Percentiles rank a stretch among this genome's conserved stretches.
Conservation (phyloP, 2,113 vertebrate genomes). For the Raphicerus campestris region DNA sequence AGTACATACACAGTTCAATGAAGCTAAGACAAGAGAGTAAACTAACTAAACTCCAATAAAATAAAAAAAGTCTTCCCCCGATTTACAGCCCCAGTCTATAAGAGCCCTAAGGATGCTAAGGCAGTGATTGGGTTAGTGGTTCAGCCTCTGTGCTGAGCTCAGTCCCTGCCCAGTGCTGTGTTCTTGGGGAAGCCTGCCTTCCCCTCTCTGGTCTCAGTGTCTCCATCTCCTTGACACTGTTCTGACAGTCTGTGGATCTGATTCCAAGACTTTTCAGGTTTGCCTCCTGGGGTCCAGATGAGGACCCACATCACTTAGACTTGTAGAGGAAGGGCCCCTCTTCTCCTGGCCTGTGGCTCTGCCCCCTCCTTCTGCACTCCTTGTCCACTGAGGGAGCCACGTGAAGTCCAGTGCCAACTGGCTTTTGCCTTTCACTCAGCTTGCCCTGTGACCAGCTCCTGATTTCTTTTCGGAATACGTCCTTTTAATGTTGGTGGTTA, state of each 20-base stretch:
- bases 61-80: not conserved
- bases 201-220: not conserved
- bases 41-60: not conserved
- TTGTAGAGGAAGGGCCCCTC: not conserved
- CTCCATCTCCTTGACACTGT: not conserved
- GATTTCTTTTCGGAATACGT: not conserved
- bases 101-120: not conserved
- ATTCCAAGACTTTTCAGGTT: not conserved
- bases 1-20: not conserved
- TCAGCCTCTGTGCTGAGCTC: not conserved
- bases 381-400: not conserved
- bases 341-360: not conserved
- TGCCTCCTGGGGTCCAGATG: not conserved
- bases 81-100: not conserved
- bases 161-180: no score
- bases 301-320: not conserved
- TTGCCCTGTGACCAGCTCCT: not conserved
- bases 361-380: not conserved
- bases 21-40: not conserved
- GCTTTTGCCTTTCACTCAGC: not conserved
- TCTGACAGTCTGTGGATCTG: not conserved
- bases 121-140: not conserved
- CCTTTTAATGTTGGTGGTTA: not conserved
- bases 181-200: not conserved
- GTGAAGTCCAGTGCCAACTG: not conserved